A percentile compares a stretch with the other conserved stretches of the same genome.
These are phyloP conservation scores for Spodoptera frugiperda DNA, from an alignment of 1,140 invertebrate genomes.

Conservation along the genomic window DNA sequence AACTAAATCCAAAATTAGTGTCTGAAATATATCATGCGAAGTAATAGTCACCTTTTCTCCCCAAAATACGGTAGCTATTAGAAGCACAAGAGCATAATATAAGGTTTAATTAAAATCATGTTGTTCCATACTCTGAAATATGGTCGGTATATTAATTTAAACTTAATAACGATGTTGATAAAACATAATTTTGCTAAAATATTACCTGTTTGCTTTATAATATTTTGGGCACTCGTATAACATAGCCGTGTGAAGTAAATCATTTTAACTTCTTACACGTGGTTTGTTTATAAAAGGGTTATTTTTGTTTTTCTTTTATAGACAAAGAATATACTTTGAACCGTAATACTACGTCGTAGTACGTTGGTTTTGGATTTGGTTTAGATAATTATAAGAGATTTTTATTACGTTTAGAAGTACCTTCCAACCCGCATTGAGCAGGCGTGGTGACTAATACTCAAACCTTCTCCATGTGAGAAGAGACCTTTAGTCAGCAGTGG, in stretches of 20 bases:
- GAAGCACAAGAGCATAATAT: not conserved
- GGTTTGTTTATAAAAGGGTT: not conserved
- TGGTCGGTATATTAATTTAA: conserved; percentile 13
- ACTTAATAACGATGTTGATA: not conserved
- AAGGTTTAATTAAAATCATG: conserved; percentile 28
- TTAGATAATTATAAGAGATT: too few species aligned
- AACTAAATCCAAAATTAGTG: not conserved
- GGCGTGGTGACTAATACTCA: too few species aligned
- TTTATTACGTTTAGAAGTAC: too few species aligned
- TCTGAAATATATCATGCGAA: not conserved
- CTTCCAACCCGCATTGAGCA: too few species aligned
- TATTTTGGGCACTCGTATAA: not conserved
- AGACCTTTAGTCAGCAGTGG: too few species aligned
- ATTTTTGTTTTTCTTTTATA: too few species aligned
- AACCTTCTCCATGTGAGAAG: too few species aligned
- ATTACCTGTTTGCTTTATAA: not conserved
- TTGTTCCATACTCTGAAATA: conserved; percentile 2
- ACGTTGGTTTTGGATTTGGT: too few species aligned
- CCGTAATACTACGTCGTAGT: too few species aligned
- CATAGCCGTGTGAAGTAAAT: not conserved
- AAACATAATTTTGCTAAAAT: conserved; percentile 5
- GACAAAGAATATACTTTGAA: too few species aligned
- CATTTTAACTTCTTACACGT: not conserved
- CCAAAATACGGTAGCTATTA: conserved; percentile 9
- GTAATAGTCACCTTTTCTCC: not conserved